Base-by-base conservation (phyloP, 1,140 invertebrate genomes). In the Drosophila persimilis region DNA sequence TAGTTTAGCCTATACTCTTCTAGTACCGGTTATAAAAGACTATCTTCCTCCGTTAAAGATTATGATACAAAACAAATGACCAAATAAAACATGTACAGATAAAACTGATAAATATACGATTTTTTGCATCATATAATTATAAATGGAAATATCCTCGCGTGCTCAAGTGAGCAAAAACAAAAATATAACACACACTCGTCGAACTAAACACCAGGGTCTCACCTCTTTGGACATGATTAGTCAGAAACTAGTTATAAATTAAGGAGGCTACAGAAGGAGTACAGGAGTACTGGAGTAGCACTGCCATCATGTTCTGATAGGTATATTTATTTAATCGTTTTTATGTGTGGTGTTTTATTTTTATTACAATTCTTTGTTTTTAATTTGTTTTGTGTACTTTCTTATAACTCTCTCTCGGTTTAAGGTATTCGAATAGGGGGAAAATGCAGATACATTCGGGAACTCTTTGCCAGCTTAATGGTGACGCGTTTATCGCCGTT, bases 311-410 rank as follows among this genome's bases (percentile, higher is more conserved):
- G 15, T 46, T 60, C 50, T 39, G 47, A 39, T 61, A 52, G 50
- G 35, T 41, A 51, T 61, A 24, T 61, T 61, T 44, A 52, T 60
- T 60, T 47, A 31, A 7, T 45, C 26, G 43, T 50, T 50, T 45
- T 58, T 76, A 67, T 60, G 65, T 77, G 65, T 75, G 55, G 35
- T 55, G 50, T 76, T 56, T 74, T 57, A 60, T 56, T 73, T 75
- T 76, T 76, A 76, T 71, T 76, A 74, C 73, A 76, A 52, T 77
- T 76, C 50, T 47, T 76, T 65, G 63, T 39, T 39, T 39, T 39
- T 39, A 13, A 76, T 77, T 75, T 61, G 62, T 52, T 53, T 74
- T 74, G 71, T 74, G 73, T 74, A 72, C 55, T 71, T 71, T 71
- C 55, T 71, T 70, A 57, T 69, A 70, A 70, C 66, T 69, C 66